Conservation (phyloP, 2,888 invertebrate genomes). For the Drosophila multiciliata region DNA sequence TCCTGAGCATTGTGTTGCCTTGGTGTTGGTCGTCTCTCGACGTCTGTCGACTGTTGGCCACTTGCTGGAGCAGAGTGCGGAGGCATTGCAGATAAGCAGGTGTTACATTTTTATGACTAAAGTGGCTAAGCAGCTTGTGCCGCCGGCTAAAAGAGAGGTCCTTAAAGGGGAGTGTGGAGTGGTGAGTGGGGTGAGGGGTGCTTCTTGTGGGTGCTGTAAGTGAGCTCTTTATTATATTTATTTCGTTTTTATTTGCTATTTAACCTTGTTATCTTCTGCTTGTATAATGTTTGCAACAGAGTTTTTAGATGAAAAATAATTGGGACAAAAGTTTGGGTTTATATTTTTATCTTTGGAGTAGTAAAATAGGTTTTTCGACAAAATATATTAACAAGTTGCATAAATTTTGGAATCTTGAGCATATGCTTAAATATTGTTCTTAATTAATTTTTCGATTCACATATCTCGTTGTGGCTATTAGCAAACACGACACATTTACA, state of each 20-base stretch:
- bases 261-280: constrained; percentile 3
- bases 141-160: background rate
- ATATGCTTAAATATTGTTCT: background rate
- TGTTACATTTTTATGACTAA: constrained; percentile 75
- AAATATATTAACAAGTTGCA: no score
- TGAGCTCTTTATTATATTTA: constrained; percentile 26
- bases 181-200: background rate
- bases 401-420: no score
- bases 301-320: background rate
- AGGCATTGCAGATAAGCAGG: constrained; percentile 72
- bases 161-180: background rate
- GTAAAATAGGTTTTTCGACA: background rate
- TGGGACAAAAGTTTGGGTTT: background rate
- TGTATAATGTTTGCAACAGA: background rate
- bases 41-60: constrained; percentile 11
- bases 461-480: background rate
- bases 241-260: background rate
- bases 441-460: background rate
- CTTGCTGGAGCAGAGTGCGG: constrained; percentile 3
- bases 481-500: constrained; percentile 34
- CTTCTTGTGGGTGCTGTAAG: background rate
- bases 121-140: constrained; percentile 73
- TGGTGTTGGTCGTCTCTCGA: constrained; percentile 24
- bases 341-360: background rate
- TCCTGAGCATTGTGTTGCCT: constrained; percentile 24